Evolutionary conservation across 2,888 invertebrate species (phyloP).

Genomic region (Glyphotaelius pellucidus): DNA sequence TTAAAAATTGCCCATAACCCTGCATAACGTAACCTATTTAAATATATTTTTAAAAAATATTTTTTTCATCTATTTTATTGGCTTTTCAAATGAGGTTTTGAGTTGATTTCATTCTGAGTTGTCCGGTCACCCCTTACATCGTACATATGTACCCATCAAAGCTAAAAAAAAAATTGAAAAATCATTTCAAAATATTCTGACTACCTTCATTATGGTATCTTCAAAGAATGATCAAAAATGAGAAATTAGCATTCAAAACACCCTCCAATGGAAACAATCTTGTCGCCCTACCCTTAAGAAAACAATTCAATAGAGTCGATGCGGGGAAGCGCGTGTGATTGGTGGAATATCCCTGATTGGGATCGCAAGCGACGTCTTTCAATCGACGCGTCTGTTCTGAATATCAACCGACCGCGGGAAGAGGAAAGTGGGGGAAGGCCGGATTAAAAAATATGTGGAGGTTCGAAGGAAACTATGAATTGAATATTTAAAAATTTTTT

Average conservation of each 20-base stretch:
- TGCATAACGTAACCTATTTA: no score
- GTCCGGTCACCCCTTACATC: no score
- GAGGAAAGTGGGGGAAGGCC: not conserved
- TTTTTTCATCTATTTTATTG: no score
- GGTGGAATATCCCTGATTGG: not conserved
- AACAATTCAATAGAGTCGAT: not conserved
- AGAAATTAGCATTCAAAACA: not conserved
- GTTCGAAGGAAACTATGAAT: not conserved
- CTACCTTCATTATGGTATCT: not conserved
- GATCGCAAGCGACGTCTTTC: not conserved
- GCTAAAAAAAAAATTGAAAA: not conserved
- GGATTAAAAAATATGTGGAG: not conserved
- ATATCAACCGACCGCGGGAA: not conserved
- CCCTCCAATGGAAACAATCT: not conserved
- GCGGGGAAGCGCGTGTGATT: not conserved
- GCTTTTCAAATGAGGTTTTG: no score
- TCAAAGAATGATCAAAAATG: not conserved
- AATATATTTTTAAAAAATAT: no score
- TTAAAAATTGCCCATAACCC: no score
- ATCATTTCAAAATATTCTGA: not conserved
- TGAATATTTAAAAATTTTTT: no score
- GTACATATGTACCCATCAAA: no score
- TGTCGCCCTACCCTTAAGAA: not conserved
- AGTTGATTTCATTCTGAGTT: no score
- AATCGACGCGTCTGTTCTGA: not conserved